Evolutionary conservation across 2,113 vertebrate genomes (phyloP).

Genomic region (Oophaga pumilio): DNA sequence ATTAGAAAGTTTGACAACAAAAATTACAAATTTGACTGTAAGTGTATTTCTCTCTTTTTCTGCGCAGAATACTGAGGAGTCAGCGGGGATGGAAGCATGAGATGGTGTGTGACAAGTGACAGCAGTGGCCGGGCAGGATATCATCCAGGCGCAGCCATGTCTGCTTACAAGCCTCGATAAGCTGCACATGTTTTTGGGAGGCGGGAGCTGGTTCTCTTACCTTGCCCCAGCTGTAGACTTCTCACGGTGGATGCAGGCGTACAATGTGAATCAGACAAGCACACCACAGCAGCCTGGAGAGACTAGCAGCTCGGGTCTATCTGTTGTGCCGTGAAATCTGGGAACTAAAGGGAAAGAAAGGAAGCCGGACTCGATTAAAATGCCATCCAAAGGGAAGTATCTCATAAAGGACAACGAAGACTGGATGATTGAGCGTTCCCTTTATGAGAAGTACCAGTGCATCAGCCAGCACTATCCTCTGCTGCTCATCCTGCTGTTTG

Average conservation of each 20-base stretch:
- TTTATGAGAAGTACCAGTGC: conserved; percentile 90
- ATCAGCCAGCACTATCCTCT: conserved; percentile 89
- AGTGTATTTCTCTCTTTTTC: neutral
- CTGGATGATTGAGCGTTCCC: conserved; percentile 74
- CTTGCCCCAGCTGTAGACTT: conserved; percentile 54
- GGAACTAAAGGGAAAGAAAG: conserved; percentile 8
- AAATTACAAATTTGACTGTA: neutral
- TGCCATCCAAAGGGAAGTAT: conserved; percentile 95
- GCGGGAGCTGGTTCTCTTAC: conserved; percentile 35
- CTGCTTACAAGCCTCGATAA: conserved; percentile 46
- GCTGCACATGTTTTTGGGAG: conserved; percentile 60
- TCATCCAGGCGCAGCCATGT: conserved; percentile 49
- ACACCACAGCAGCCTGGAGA: conserved; percentile 24
- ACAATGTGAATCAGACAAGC: conserved; percentile 35
- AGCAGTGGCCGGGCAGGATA: neutral
- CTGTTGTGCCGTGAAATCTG: conserved; percentile 22
- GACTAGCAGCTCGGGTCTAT: conserved; percentile 49
- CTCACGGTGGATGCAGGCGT: conserved; percentile 59
- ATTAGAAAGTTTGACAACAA: neutral
- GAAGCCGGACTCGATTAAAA: conserved; percentile 67
- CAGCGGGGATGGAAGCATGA: neutral
- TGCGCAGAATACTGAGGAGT: neutral
- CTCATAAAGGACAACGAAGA: conserved; percentile 87
- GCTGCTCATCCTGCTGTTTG: conserved; percentile 83
- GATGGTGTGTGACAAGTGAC: conserved; percentile 18